phyloP scores from a whole-genome alignment of 2,888 invertebrate species.

The Noctuana brunneofusca region DNA sequence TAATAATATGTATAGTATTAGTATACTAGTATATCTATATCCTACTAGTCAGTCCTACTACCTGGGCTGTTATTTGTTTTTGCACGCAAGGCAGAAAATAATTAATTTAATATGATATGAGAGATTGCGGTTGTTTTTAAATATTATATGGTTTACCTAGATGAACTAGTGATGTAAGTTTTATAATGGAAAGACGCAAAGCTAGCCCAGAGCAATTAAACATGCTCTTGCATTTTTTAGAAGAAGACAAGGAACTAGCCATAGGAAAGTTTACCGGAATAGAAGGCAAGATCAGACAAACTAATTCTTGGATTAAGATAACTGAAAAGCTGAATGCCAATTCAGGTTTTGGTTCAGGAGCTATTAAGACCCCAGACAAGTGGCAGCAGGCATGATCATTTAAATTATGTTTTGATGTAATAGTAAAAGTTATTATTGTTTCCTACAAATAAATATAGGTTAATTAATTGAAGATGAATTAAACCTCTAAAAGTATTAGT shows the following conservation, averaged over 20 bases:
- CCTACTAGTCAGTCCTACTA: no score
- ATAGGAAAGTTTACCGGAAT: constrained; percentile 61
- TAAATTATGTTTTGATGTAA: neutral
- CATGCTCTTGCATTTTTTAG: constrained; percentile 62
- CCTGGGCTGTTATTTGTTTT: no score
- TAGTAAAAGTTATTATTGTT: no score
- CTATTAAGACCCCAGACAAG: constrained; percentile 66
- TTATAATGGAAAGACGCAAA: constrained; percentile 54
- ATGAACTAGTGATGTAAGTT: neutral
- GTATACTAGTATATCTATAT: no score
- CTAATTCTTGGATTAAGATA: constrained; percentile 65
- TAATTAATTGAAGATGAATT: no score
- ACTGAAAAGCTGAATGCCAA: constrained; percentile 65
- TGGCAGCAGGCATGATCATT: constrained; percentile 58
- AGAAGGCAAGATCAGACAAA: constrained; percentile 60
- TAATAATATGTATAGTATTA: no score
- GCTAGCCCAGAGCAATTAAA: constrained; percentile 66
- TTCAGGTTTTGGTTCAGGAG: constrained; percentile 64
- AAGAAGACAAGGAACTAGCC: constrained; percentile 62
- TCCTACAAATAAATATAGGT: no score
- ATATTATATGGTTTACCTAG: neutral
- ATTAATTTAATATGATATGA: no score
- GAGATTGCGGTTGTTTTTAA: neutral
- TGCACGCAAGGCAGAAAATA: no score
- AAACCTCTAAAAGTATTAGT: no score